These are phyloP conservation scores for Novumbra hubbsi DNA, from an alignment of 2,797 vertebrate genomes.

Conservation along the genomic window DNA sequence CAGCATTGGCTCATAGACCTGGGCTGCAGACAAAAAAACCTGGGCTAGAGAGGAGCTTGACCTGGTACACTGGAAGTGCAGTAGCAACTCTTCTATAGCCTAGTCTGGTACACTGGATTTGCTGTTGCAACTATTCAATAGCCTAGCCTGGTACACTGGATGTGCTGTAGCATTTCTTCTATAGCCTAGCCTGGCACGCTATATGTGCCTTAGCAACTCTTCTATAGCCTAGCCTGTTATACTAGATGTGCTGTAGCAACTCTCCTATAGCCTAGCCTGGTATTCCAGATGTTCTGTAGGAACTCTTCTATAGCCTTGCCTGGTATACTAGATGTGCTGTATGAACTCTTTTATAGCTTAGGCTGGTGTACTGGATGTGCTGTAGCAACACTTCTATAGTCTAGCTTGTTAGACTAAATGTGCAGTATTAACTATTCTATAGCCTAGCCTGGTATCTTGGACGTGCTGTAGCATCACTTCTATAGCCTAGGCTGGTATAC, in stretches of 20 bases:
- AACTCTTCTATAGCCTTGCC: background rate
- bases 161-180: too few species aligned
- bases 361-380: too few species aligned
- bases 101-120: background rate
- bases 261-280: background rate
- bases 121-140: too few species aligned
- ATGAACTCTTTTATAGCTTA: too few species aligned
- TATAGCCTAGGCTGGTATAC: too few species aligned
- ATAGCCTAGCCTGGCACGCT: background rate
- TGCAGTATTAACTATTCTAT: background rate
- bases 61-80: background rate
- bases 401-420: background rate
- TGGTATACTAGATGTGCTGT: too few species aligned
- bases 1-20: conserved; percentile 44
- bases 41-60: conserved; percentile 7
- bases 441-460: background rate
- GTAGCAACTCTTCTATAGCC: too few species aligned
- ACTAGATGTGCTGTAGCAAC: background rate
- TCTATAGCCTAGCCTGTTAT: background rate
- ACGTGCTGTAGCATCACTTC: too few species aligned
- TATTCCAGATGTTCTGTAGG: background rate
- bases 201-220: too few species aligned
- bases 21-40: conserved; percentile 37
- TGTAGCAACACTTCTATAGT: background rate
- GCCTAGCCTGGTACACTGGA: too few species aligned